Evolutionary conservation across 2,797 vertebrate species (phyloP).

Genomic region (Coluber constrictor): DNA sequence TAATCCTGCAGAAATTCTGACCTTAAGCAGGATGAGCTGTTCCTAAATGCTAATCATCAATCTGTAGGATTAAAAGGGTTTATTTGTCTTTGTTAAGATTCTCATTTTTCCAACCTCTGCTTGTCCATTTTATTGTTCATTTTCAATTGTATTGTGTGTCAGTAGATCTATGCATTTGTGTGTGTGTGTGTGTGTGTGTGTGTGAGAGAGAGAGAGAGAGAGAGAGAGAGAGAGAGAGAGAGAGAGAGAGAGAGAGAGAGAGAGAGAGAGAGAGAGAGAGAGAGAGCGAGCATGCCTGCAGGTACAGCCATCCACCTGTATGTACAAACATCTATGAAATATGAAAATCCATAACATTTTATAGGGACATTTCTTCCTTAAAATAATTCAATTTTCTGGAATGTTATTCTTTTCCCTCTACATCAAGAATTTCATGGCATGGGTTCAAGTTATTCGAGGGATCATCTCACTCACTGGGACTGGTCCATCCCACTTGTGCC

Average conservation of each 20-base stretch:
- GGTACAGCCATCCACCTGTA: neutral
- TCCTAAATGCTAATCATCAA: neutral
- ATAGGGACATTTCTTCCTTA: neutral
- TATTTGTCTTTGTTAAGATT: neutral
- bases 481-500: neutral
- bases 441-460: neutral
- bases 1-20: neutral
- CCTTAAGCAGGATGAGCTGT: neutral
- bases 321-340: neutral
- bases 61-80: neutral
- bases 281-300: neutral
- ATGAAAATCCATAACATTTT: neutral
- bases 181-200: too few relatives aligned
- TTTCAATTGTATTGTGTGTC: neutral
- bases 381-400: neutral
- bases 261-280: too few relatives aligned
- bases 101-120: neutral
- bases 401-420: neutral
- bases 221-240: too few relatives aligned
- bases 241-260: too few relatives aligned
- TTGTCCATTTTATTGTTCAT: neutral
- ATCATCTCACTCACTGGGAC: neutral
- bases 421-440: neutral
- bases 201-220: too few relatives aligned
- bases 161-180: neutral